Conservation (phyloP, 2,797 vertebrate species). For the Halcyon badia region DNA sequence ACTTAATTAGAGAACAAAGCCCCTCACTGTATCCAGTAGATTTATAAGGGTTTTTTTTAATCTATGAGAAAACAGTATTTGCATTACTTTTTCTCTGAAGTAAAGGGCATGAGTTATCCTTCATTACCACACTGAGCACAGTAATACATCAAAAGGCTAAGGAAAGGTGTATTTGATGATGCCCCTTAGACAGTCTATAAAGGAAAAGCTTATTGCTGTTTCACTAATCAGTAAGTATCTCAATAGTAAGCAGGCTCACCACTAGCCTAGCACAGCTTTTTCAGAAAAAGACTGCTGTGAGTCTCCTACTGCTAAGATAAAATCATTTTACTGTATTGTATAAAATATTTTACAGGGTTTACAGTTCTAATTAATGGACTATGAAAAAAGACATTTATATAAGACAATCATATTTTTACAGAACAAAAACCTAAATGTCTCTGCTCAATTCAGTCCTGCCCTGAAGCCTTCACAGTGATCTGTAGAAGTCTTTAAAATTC, state of each 20-base stretch:
- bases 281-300: not conserved
- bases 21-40: conserved; percentile 24
- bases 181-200: not conserved
- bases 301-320: not conserved
- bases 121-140: not conserved
- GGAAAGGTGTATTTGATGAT: conserved; percentile 3
- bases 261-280: not conserved
- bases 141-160: not conserved
- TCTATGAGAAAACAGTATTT: conserved; percentile 37
- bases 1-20: conserved; percentile 64
- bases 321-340: not conserved
- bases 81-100: conserved; percentile 28
- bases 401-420: not conserved
- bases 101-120: not conserved
- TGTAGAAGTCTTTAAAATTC: not conserved
- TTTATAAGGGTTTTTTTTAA: conserved; percentile 41
- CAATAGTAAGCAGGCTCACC: not conserved
- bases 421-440: not conserved
- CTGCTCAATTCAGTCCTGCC: not conserved
- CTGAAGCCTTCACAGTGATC: not conserved
- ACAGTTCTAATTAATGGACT: not conserved
- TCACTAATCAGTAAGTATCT: not conserved
- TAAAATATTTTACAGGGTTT: not conserved
- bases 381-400: not conserved
- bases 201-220: not conserved